phyloP scores from a whole-genome alignment of 2,113 vertebrate genomes.

The Scartelaos histophorus region DNA sequence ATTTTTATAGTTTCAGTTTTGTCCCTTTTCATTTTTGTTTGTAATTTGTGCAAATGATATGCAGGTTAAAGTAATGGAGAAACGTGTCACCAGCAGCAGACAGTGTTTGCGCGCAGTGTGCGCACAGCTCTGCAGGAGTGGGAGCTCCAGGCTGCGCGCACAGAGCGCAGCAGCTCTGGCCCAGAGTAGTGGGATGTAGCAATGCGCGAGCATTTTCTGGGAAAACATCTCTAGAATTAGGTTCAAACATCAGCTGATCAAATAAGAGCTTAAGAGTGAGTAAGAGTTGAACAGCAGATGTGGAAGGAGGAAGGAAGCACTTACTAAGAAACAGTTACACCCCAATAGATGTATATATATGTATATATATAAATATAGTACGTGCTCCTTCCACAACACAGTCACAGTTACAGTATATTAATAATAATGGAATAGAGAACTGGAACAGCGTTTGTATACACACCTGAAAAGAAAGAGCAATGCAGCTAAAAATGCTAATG shows the following conservation, averaged over 20 bases:
- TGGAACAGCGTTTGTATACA: too few relatives aligned
- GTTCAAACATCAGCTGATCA: conserved; percentile 37
- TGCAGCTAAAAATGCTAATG: too few relatives aligned
- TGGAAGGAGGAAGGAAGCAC: too few relatives aligned
- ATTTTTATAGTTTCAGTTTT: background rate
- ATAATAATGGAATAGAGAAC: too few relatives aligned
- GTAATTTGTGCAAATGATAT: background rate
- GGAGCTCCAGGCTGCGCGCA: conserved; percentile 26
- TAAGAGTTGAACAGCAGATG: too few relatives aligned
- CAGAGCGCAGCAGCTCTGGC: conserved; percentile 11
- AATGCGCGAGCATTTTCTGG: conserved; percentile 63
- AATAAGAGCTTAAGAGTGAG: background rate
- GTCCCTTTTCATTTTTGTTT: background rate
- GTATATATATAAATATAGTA: too few relatives aligned
- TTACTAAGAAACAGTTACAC: too few relatives aligned
- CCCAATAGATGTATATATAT: too few relatives aligned
- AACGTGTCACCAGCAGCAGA: background rate
- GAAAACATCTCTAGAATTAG: conserved; percentile 41
- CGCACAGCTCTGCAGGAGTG: conserved; percentile 25
- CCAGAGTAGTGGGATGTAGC: conserved; percentile 49
- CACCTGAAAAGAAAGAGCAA: too few relatives aligned
- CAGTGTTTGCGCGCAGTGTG: background rate
- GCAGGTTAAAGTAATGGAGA: background rate
- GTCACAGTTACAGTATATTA: too few relatives aligned
- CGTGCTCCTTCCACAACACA: too few relatives aligned